Evolutionary conservation across 2,888 invertebrate species (phyloP).

Genomic region (Merodon equestris): DNA sequence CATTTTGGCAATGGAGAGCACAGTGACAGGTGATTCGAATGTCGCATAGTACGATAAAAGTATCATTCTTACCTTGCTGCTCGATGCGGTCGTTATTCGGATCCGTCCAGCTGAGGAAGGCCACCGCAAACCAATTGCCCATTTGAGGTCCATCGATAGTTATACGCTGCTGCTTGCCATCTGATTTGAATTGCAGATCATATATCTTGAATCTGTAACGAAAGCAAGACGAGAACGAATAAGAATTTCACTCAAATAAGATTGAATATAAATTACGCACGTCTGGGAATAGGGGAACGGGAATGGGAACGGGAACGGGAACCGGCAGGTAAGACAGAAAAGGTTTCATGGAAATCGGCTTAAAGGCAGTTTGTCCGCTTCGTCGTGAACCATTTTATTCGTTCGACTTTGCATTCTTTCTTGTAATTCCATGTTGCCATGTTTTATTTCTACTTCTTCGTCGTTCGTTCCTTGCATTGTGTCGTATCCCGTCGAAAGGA

Average conservation of each 20-base stretch:
- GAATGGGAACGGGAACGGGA: background rate
- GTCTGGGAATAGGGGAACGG: background rate
- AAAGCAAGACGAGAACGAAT: background rate
- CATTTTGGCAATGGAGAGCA: too few relatives aligned
- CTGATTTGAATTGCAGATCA: slow-evolving; percentile 82
- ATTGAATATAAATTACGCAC: slow-evolving; percentile 61
- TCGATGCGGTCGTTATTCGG: slow-evolving; percentile 85
- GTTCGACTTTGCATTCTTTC: slow-evolving; percentile 28
- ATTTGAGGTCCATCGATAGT: slow-evolving; percentile 84
- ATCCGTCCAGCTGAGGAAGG: slow-evolving; percentile 88
- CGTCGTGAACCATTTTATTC: slow-evolving; percentile 14
- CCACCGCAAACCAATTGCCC: slow-evolving; percentile 89
- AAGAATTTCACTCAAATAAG: slow-evolving; percentile 49
- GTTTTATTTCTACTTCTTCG: background rate
- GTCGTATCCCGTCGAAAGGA: slow-evolving; percentile 31
- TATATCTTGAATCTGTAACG: slow-evolving; percentile 79
- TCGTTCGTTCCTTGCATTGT: background rate
- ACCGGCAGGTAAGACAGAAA: background rate
- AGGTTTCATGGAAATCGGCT: slow-evolving; percentile 39
- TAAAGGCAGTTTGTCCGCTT: slow-evolving; percentile 37
- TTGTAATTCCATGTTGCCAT: background rate
- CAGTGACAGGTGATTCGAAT: too few relatives aligned
- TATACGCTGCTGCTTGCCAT: slow-evolving; percentile 82
- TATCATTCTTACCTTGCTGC: slow-evolving; percentile 83
- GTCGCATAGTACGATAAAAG: too few relatives aligned